Base-by-base conservation (phyloP, 2,797 vertebrate genomes). In the Poeciliopsis infans region DNA sequence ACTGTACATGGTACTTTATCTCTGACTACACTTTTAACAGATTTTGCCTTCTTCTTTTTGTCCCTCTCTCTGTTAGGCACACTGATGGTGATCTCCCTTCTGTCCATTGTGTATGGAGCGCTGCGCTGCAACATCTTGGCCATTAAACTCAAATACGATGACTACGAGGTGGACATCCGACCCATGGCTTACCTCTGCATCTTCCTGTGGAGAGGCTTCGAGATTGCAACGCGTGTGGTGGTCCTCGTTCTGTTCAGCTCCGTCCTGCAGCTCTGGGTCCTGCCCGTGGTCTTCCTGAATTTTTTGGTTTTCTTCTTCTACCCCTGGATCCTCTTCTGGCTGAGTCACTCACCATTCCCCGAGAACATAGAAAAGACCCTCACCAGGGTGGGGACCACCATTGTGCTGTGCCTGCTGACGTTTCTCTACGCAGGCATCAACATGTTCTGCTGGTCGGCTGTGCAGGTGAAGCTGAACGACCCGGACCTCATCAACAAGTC, bases 391-490 rank as follows among this genome's bases (percentile, higher is more conserved):
- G 98, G 98, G 31, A 99, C 98, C 59, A 97, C 97, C 85, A 97
- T 98, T 0, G 97, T 97, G 61, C 95, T 99, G 18, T 97, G 97
- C 91, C 94, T 98, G 85, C 97, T 99, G 80, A 99, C 98, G 2
- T 97, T 99, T 75, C 96, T 99, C 25, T 99, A 99, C 7, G 97
- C 98, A 0, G 97, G 98, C 79, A 98, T 99, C 93, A 99, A 99
- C 88, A 97, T 99, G 96, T 99, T 99, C 95, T 99, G 98, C 95
- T 99, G 98, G 98, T 99, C 98, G 0, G 98, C 97, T 0, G 97
- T 97, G 71, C 98, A 99, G 87, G 96, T 99, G 80, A 96, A 97
- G 87, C 96, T 99, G 77, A 96, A 91, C 2, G 97, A 96, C 93
- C 96, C 97, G 0, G 98, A 99, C 88, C 94, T 99, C 90, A 99